phyloP scores from a whole-genome alignment of 2,797 vertebrate genomes.

The Poeciliopsis turneri region DNA sequence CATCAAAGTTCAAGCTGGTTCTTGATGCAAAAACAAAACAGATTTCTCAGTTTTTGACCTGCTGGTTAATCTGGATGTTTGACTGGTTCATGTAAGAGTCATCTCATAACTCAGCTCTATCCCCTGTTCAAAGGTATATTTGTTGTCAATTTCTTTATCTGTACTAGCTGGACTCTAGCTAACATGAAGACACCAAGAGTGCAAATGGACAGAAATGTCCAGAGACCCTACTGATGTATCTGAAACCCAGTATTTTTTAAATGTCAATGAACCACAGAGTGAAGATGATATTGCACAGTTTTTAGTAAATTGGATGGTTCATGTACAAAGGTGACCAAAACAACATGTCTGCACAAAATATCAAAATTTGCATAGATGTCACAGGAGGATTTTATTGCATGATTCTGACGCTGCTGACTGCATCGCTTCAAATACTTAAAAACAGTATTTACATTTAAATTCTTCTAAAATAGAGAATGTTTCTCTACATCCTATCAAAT shows the following conservation, averaged over 20 bases:
- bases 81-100: background rate
- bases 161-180: constrained; percentile 11
- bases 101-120: background rate
- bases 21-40: background rate
- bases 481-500: constrained; percentile 18
- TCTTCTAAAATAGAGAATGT: constrained; percentile 32
- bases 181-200: constrained; percentile 16
- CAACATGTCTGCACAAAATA: constrained; percentile 37
- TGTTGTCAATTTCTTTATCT: constrained; percentile 10
- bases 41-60: background rate
- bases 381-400: background rate
- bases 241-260: constrained; percentile 25
- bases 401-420: background rate
- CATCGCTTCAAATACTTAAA: background rate
- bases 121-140: background rate
- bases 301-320: constrained; percentile 18
- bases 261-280: constrained; percentile 10
- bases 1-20: background rate
- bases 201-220: constrained; percentile 17
- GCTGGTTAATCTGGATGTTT: background rate
- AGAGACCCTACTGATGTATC: constrained; percentile 1
- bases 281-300: constrained; percentile 2
- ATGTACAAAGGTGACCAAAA: constrained; percentile 18
- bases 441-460: background rate
- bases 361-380: constrained; percentile 28